Base-by-base conservation (phyloP, 2,113 vertebrate genomes). In the Ia io region DNA sequence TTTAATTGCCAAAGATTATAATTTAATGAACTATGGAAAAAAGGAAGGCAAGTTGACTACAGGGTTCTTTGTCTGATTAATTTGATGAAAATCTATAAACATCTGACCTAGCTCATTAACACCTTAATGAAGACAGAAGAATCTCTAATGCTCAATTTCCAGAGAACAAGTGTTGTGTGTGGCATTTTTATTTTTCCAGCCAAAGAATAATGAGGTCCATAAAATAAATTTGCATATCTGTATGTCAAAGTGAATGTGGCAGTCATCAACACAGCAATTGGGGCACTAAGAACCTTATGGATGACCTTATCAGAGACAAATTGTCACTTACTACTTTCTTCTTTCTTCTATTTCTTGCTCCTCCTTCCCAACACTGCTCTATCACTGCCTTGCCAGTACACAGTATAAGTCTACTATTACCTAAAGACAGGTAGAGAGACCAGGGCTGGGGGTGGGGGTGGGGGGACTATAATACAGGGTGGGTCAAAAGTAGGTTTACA, bases 71-170 rank as follows among this genome's bases (percentile, higher is more conserved):
- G 65, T 95, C 73, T 96, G 93, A 96, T 96, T 97, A 96, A 96
- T 97, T 93, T 95, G 83, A 97, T 84, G 53, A 96, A 97, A 97
- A 83, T 96, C 93, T 95, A 95, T 96, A 96, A 97, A 96, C 88
- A 97, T 95, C 65, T 97, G 91, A 96, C 94, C 94, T 87, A 88
- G 35, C 44, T 95, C 85, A 96, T 97, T 97, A 97, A 95, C 95
- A 96, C 91, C 49, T 95, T 94, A 95, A 97, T 93, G 91, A 90
- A 93, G 77, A 96, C 44, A 91, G 42, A 95, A 95, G 74, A 95
- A 63, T 96, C 77, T 86, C 74, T 92, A 84, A 47, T 94, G 32
- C 20, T 96, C 51, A 85, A 16, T 65, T 88, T 5, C 22, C 59
- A 74, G 4, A 61, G 30, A 96, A 82, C 87, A 95, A 93, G 12